Conservation (phyloP, 2,797 vertebrate genomes). For the Lagocephalus sceleratus region DNA sequence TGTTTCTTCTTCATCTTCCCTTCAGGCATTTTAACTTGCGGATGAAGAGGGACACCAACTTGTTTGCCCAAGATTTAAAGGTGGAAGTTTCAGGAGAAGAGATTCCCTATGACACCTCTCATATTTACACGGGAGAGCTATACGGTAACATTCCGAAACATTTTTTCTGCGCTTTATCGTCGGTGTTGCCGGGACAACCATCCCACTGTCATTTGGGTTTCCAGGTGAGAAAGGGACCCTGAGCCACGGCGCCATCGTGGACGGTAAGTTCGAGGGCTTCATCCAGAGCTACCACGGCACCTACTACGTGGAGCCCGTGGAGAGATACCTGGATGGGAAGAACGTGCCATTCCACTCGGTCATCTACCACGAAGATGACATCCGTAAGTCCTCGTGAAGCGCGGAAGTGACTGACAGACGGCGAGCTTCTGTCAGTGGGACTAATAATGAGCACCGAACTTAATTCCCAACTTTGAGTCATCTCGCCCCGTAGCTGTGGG, state of each 20-base stretch:
- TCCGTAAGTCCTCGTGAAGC: slow-evolving; percentile 81
- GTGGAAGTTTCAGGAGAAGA: slow-evolving; percentile 87
- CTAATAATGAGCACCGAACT: slow-evolving; percentile 33
- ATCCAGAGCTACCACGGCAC: slow-evolving; percentile 90
- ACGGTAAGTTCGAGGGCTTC: slow-evolving; percentile 97
- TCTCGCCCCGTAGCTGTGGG: slow-evolving; percentile 36
- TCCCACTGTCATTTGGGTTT: slow-evolving; percentile 10
- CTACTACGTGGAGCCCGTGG: slow-evolving; percentile 93
- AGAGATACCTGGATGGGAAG: slow-evolving; percentile 89
- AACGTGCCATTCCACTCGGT: slow-evolving; percentile 94
- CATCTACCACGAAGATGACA: slow-evolving; percentile 98
- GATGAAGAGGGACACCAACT: slow-evolving; percentile 90
- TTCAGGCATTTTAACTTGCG: slow-evolving; percentile 92
- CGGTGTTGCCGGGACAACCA: too few relatives aligned
- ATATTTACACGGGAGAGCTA: slow-evolving; percentile 96
- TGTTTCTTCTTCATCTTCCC: slow-evolving; percentile 7
- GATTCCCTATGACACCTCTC: slow-evolving; percentile 90
- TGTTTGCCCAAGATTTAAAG: slow-evolving; percentile 92
- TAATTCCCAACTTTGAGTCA: slow-evolving; percentile 51
- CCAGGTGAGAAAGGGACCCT: slow-evolving; percentile 92
- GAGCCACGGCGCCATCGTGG: slow-evolving; percentile 89
- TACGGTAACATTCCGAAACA: slow-evolving; percentile 84
- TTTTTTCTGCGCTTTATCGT: neutral
- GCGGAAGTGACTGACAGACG: neutral
- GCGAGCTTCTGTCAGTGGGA: slow-evolving; percentile 6